Evolutionary conservation across 2,888 invertebrate species (phyloP).

Genomic region (Nemotelus nigrinus): DNA sequence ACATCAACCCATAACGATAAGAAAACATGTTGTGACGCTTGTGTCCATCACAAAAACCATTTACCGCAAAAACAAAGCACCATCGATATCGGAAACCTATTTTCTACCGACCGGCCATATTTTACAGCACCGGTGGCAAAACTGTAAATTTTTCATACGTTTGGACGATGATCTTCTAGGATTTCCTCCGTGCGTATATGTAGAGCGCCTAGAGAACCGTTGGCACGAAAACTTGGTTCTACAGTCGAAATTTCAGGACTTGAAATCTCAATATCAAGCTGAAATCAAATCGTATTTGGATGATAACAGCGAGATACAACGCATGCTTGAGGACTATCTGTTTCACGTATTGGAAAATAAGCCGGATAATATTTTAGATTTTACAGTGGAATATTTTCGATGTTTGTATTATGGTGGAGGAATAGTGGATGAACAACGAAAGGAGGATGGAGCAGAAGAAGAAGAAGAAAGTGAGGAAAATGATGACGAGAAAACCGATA

Average conservation of each 20-base stretch:
- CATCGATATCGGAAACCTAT: slow-evolving; percentile 43
- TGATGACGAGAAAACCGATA: too few relatives aligned
- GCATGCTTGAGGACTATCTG: slow-evolving; percentile 49
- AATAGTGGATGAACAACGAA: too few relatives aligned
- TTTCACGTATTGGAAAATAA: slow-evolving; percentile 43
- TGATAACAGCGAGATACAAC: slow-evolving; percentile 45
- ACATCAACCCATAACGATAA: background rate
- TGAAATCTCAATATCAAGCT: slow-evolving; percentile 30
- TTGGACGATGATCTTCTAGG: slow-evolving; percentile 36
- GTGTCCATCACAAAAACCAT: background rate
- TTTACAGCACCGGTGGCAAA: slow-evolving; percentile 44
- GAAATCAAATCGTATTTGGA: slow-evolving; percentile 44
- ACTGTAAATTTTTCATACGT: slow-evolving; percentile 45
- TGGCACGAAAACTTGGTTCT: slow-evolving; percentile 48
- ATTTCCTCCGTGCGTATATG: slow-evolving; percentile 27
- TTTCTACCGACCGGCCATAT: slow-evolving; percentile 46
- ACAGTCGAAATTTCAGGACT: slow-evolving; percentile 46
- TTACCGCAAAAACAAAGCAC: background rate
- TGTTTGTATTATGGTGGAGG: slow-evolving; percentile 37
- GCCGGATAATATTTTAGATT: slow-evolving; percentile 47
- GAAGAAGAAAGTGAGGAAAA: too few relatives aligned
- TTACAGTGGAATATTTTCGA: slow-evolving; percentile 48
- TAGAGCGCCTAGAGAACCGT: slow-evolving; percentile 15
- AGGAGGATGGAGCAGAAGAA: too few relatives aligned
- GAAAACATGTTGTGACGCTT: background rate